These are phyloP conservation scores for Kryptopterus vitreolus DNA, from an alignment of 2,797 vertebrate genomes.

Conservation along the genomic window DNA sequence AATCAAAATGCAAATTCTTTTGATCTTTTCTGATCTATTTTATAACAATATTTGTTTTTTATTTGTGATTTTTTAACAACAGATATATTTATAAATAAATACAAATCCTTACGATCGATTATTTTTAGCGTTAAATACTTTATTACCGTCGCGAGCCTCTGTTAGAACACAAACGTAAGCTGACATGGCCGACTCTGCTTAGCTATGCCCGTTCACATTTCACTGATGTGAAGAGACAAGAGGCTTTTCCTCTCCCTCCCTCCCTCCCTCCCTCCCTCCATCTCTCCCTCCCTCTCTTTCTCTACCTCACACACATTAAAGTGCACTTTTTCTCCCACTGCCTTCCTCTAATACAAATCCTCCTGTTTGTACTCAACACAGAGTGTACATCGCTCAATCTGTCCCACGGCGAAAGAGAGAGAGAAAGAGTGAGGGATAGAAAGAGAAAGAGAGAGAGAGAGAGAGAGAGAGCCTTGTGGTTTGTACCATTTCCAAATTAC, in stretches of 20 bases:
- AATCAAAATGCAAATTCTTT: too few relatives aligned
- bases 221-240: constrained; percentile 43
- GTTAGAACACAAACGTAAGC: constrained; percentile 15
- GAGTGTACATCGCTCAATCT: constrained; percentile 11
- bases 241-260: background rate
- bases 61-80: too few relatives aligned
- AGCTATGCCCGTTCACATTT: constrained; percentile 43
- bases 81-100: background rate
- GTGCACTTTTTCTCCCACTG: constrained; percentile 9
- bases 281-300: background rate
- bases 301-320: background rate
- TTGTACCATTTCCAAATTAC: constrained; percentile 23
- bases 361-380: background rate
- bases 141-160: background rate
- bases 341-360: constrained; percentile 12
- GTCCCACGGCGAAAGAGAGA: background rate
- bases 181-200: constrained; percentile 42
- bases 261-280: background rate
- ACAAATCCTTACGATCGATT: background rate
- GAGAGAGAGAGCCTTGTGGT: background rate
- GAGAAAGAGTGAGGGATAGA: background rate
- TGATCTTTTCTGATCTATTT: background rate
- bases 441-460: background rate
- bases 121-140: background rate
- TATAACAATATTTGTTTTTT: too few relatives aligned